These are phyloP conservation scores for Protobothrops mucrosquamatus DNA, from an alignment of 2,113 vertebrate genomes.

Conservation along the genomic window DNA sequence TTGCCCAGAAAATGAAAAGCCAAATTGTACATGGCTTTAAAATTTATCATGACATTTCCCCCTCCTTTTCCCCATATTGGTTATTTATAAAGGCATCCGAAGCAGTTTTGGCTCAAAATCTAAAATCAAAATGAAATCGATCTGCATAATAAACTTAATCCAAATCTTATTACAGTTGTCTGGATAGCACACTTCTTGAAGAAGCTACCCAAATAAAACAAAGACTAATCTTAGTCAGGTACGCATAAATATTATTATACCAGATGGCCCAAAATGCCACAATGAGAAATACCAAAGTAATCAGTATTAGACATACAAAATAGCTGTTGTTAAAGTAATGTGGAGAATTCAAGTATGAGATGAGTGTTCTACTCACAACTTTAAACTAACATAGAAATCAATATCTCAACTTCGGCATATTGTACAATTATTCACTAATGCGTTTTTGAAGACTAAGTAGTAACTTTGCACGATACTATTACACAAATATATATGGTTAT, in stretches of 20 bases:
- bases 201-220: background rate
- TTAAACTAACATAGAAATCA: background rate
- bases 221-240: background rate
- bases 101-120: background rate
- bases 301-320: background rate
- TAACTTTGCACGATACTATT: background rate
- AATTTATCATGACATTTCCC: background rate
- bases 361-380: background rate
- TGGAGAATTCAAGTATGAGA: background rate
- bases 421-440: background rate
- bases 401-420: background rate
- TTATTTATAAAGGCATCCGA: background rate
- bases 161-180: background rate
- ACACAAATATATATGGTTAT: background rate
- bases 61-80: background rate
- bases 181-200: background rate
- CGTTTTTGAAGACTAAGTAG: background rate
- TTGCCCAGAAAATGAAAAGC: background rate
- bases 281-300: background rate
- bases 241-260: background rate
- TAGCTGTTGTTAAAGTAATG: background rate
- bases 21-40: background rate
- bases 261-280: background rate
- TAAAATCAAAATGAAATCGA: background rate
- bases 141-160: background rate